Conservation (phyloP, 2,888 invertebrate genomes). For the Trichopoda pennipes region DNA sequence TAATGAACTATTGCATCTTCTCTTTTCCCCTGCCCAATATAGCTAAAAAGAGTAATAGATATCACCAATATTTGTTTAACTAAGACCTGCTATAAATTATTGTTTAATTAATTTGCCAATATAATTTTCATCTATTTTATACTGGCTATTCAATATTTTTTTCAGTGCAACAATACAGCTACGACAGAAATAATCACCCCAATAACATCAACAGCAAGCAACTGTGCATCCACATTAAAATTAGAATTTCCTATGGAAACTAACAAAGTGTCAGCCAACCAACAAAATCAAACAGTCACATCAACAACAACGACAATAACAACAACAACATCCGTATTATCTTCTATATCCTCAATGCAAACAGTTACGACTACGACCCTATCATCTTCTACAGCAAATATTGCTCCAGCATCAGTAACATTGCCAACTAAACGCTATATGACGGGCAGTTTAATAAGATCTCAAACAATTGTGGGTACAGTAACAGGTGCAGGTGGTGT, state of each 20-base stretch:
- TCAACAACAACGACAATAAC: conserved; percentile 57
- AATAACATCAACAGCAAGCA: conserved; percentile 34
- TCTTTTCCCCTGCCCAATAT: no score
- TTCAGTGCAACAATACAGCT: conserved; percentile 49
- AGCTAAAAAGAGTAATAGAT: no score
- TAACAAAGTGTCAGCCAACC: conserved; percentile 71
- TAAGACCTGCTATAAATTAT: no score
- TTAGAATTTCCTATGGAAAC: conserved; percentile 65
- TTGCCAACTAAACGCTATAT: conserved; percentile 76
- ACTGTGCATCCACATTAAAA: conserved; percentile 69
- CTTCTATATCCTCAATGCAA: conserved; percentile 57
- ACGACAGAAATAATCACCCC: conserved; percentile 29
- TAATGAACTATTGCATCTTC: no score
- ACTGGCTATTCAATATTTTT: not conserved
- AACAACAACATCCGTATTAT: conserved; percentile 60
- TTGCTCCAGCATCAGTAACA: conserved; percentile 69
- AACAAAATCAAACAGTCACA: conserved; percentile 68
- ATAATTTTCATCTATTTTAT: not conserved
- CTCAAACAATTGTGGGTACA: conserved; percentile 76
- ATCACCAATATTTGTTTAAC: no score
- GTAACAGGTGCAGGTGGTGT: conserved; percentile 69
- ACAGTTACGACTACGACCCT: conserved; percentile 47
- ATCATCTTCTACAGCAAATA: conserved; percentile 69
- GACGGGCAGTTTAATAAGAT: conserved; percentile 78
- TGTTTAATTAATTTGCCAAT: not conserved